phyloP scores from a whole-genome alignment of 2,888 invertebrate species.

The Ganaspis brasiliensis region DNA sequence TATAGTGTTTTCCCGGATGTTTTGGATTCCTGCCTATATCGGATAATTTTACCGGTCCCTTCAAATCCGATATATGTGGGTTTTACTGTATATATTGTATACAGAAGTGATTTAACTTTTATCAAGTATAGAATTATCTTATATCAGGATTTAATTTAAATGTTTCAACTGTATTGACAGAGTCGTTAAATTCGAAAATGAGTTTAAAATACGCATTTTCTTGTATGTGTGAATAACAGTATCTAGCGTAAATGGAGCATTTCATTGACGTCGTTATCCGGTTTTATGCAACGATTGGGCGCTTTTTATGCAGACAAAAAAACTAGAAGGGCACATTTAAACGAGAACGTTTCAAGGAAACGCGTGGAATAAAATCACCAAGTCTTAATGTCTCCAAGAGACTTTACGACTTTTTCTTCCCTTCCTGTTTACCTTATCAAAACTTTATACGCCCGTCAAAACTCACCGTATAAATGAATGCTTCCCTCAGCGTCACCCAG shows the following conservation, averaged over 20 bases:
- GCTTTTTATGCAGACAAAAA: slow-evolving; percentile 36
- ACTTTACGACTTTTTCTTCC: slow-evolving; percentile 53
- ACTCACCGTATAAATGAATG: slow-evolving; percentile 93
- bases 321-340: slow-evolving; percentile 34
- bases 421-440: slow-evolving; percentile 48
- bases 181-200: slow-evolving; percentile 2
- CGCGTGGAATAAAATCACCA: slow-evolving; percentile 45
- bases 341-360: slow-evolving; percentile 51
- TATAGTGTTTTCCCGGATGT: too few relatives aligned
- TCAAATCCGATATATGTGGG: too few relatives aligned
- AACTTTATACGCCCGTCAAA: slow-evolving; percentile 45
- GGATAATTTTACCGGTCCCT: too few relatives aligned
- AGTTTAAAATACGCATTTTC: slow-evolving; percentile 21
- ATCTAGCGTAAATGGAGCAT: slow-evolving; percentile 9
- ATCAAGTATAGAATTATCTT: too few relatives aligned
- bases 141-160: too few relatives aligned
- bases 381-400: slow-evolving; percentile 41
- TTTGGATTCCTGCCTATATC: too few relatives aligned
- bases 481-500: slow-evolving; percentile 95
- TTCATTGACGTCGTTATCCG: slow-evolving; percentile 33
- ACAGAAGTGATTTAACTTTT: too few relatives aligned
- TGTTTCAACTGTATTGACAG: neutral
- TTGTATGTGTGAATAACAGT: neutral
- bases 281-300: slow-evolving; percentile 27
- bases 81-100: too few relatives aligned